phyloP scores from a whole-genome alignment of 2,797 vertebrate species.

The Mormyrops attenuatus region DNA sequence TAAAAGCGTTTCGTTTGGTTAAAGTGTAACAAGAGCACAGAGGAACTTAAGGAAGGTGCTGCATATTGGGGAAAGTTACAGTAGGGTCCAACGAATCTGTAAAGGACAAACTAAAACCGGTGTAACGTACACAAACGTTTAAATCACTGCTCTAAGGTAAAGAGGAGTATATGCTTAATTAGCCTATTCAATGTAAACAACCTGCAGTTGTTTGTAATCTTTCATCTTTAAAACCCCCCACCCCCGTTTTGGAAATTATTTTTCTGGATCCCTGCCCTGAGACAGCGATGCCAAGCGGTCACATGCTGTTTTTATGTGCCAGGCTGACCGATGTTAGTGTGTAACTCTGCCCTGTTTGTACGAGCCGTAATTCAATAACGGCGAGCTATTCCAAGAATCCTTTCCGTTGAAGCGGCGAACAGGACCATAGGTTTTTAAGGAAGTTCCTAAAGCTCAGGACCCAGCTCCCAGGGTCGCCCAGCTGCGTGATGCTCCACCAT shows the following conservation, averaged over 20 bases:
- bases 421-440: not conserved
- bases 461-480: not conserved
- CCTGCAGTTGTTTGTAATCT: not conserved
- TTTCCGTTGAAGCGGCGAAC: not conserved
- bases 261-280: not conserved
- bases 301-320: not conserved
- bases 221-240: not conserved
- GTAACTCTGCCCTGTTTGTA: not conserved
- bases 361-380: not conserved
- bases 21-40: not conserved
- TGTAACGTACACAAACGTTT: not conserved
- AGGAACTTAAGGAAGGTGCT: not conserved
- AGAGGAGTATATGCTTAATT: not conserved
- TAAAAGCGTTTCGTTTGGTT: not conserved
- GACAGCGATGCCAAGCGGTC: not conserved
- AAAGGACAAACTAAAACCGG: not conserved
- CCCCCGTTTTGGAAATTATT: not conserved
- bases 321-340: not conserved
- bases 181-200: not conserved
- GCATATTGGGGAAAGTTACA: not conserved
- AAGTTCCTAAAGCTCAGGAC: not conserved
- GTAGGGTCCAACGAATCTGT: not conserved
- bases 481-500: not conserved
- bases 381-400: not conserved
- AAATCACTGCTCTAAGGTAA: not conserved